phyloP scores from a whole-genome alignment of 2,888 invertebrate species.

The Panopea generosa region DNA sequence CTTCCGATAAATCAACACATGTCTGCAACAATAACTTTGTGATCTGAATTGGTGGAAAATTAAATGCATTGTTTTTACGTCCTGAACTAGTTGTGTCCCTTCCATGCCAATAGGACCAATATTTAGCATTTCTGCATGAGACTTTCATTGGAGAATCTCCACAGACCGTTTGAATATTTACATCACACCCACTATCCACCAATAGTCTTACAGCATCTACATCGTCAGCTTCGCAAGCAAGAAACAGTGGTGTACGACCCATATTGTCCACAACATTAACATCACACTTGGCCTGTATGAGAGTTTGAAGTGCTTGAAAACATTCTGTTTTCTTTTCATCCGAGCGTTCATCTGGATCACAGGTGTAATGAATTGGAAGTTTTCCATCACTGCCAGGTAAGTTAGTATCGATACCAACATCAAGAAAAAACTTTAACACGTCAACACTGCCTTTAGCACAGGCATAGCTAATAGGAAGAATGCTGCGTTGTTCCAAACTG shows the following conservation, averaged over 20 bases:
- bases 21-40: slow-evolving; percentile 76
- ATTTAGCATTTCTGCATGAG: slow-evolving; percentile 78
- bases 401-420: slow-evolving; percentile 65
- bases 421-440: slow-evolving; percentile 62
- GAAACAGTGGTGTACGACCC: slow-evolving; percentile 73
- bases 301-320: slow-evolving; percentile 66
- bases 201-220: slow-evolving; percentile 72
- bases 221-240: slow-evolving; percentile 76
- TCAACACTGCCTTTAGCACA: slow-evolving; percentile 69
- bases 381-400: slow-evolving; percentile 73
- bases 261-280: slow-evolving; percentile 74
- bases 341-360: slow-evolving; percentile 67
- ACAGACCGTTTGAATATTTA: slow-evolving; percentile 72
- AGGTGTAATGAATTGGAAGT: slow-evolving; percentile 72
- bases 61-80: slow-evolving; percentile 52
- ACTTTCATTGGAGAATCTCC: slow-evolving; percentile 78
- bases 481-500: slow-evolving; percentile 7
- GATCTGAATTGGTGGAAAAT: slow-evolving; percentile 77
- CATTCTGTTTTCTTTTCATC: slow-evolving; percentile 65
- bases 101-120: slow-evolving; percentile 79
- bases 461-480: slow-evolving; percentile 68
- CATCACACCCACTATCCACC: slow-evolving; percentile 72
- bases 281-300: slow-evolving; percentile 68
- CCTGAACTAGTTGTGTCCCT: slow-evolving; percentile 50
- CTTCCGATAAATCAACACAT: slow-evolving; percentile 72